phyloP scores from a whole-genome alignment of 1,140 invertebrate species.

The Thalassaphorura encarpata region DNA sequence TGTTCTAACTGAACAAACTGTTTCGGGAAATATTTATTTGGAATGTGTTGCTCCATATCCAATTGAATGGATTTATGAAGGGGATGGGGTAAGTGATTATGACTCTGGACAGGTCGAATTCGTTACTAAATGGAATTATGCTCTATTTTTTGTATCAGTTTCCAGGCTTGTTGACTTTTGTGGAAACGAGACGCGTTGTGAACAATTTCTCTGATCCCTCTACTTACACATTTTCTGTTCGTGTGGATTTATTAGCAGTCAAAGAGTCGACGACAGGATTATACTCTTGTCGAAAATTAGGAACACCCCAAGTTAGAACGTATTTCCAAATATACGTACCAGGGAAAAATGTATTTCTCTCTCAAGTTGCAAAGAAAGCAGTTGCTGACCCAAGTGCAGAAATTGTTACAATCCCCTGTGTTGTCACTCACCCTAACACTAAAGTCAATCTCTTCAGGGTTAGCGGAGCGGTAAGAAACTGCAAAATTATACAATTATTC shows the following conservation, averaged over 20 bases:
- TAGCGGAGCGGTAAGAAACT: no score
- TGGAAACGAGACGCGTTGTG: not conserved
- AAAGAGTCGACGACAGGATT: constrained; percentile 4
- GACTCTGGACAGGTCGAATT: not conserved
- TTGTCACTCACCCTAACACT: no score
- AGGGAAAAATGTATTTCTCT: no score
- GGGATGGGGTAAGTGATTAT: constrained; percentile 9
- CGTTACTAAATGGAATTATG: not conserved
- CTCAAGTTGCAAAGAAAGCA: no score
- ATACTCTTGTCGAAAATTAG: not conserved
- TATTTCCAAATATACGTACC: constrained; percentile 4
- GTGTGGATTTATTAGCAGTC: not conserved
- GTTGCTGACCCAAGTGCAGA: no score
- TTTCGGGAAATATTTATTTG: not conserved
- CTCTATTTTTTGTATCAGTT: constrained; percentile 7
- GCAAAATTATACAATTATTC: no score
- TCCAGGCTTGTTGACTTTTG: constrained; percentile 4
- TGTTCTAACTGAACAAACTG: not conserved
- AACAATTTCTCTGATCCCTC: not conserved
- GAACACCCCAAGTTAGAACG: not conserved
- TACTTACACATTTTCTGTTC: not conserved
- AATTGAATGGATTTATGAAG: constrained; percentile 5
- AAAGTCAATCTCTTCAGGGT: no score
- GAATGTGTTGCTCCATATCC: constrained; percentile 8
- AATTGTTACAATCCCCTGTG: no score